Base-by-base conservation (phyloP, 2,113 vertebrate genomes). In the Triplophysa dalaica region DNA sequence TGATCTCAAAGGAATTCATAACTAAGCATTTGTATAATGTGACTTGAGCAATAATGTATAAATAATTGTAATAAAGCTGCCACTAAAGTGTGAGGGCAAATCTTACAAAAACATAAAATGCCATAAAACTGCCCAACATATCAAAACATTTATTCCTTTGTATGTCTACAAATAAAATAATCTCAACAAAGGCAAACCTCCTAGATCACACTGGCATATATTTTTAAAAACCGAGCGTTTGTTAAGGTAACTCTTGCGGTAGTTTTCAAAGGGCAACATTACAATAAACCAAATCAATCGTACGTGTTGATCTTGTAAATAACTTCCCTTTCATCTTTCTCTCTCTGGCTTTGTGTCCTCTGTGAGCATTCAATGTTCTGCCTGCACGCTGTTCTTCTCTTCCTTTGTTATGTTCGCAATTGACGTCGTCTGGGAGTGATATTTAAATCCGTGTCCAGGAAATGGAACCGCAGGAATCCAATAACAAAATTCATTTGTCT, bases 401-500 rank as follows among this genome's bases (percentile, higher is more conserved):
- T 38, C 60, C 73, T 63, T 75, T 75, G 60, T 75, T 65, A 19
- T 1, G 24, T 19, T 65, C 26, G 19, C 43, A 77, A 54, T 77
- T 38, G 61, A 77, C 45, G 48, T 65, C 45, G 29, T 52, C 61
- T 68, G 65, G 58, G 70, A 67, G 65, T 75, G 70, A 79, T 80
- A 73, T 70, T 79, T 56, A 79, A 70, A 54, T 81, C 56, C 58
- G 45, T 54, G 76, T 70, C 68, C 81, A 76, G 70, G 54, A 79
- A 72, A 77, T 73, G 38, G 75, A 67, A 60, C 41, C 22, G 63
- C 62, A 65, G 41, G 52, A 73, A 80, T 75, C 29, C 77, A 76
- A 70, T 82, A 75, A 82, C 65, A 75, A 64, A 61, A 85, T 85
- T 77, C 67, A 85, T 87, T 84, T 82, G 78, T 84, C 84, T 85